A percentile compares a stretch with the other conserved stretches of the same genome.
phyloP scores from a whole-genome alignment of 2,113 vertebrate species.

The Hydropotes inermis region DNA sequence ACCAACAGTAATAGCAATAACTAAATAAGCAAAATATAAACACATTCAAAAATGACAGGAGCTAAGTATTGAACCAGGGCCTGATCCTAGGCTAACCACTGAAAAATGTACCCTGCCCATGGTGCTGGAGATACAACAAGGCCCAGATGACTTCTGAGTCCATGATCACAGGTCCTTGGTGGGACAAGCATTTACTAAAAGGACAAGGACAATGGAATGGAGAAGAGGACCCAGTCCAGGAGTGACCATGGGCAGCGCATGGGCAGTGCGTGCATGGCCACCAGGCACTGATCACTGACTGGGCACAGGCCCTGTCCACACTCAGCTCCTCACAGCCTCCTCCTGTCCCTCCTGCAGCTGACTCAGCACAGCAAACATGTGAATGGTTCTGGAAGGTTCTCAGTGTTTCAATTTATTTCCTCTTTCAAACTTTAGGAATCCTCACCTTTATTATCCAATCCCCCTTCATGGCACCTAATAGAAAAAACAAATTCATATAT shows the following conservation, averaged over 20 bases:
- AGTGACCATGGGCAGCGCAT: too few relatives aligned
- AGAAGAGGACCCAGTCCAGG: accelerated
- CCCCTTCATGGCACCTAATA: neutral
- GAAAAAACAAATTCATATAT: neutral
- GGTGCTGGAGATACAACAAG: neutral
- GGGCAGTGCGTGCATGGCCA: too few relatives aligned
- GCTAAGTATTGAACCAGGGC: too few relatives aligned
- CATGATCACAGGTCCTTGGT: neutral
- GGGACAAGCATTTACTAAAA: neutral
- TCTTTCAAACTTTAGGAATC: neutral
- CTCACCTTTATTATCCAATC: neutral
- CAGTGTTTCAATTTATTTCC: neutral
- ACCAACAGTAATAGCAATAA: neutral
- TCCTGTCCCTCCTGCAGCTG: too few relatives aligned
- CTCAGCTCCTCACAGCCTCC: too few relatives aligned
- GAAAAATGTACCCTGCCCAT: neutral
- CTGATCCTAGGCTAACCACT: accelerated
- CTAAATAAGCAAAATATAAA: neutral
- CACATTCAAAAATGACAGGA: neutral
- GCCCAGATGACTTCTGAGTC: neutral
- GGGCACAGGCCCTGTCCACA: too few relatives aligned
- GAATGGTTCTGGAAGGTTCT: neutral
- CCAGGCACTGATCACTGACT: too few relatives aligned
- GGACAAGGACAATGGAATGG: neutral
- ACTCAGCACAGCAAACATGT: neutral